Evolutionary conservation across 2,888 invertebrate genomes (phyloP).

Genomic region (Hoplodrina ambigua): DNA sequence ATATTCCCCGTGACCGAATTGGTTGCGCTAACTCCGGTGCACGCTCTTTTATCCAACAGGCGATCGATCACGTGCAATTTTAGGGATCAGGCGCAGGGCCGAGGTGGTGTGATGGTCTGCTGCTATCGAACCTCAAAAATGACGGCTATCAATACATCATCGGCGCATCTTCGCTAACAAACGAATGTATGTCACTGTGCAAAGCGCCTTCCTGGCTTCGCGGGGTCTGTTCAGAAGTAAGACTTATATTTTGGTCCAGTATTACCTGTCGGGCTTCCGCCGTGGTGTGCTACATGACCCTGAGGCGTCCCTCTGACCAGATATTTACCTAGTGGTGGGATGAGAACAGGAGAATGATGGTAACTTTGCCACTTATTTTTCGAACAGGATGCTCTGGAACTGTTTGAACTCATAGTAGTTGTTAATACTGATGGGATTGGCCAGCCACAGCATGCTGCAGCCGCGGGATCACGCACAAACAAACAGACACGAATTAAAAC

Average conservation of each 20-base stretch:
- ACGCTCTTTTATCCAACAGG: too few relatives aligned
- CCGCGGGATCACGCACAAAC: constrained; percentile 26
- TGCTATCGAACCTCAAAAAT: not conserved
- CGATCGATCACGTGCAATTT: not conserved
- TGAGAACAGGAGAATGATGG: constrained; percentile 25
- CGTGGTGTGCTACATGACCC: not conserved
- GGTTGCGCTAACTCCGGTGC: too few relatives aligned
- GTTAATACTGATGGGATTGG: constrained; percentile 74
- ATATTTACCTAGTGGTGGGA: constrained; percentile 38
- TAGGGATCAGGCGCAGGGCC: not conserved
- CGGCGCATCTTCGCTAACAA: not conserved
- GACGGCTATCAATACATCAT: not conserved
- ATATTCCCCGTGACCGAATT: too few relatives aligned
- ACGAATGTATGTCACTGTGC: not conserved
- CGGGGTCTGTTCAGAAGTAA: not conserved
- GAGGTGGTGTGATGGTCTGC: not conserved
- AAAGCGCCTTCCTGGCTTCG: not conserved
- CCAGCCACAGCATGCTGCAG: constrained; percentile 69
- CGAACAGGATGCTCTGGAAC: constrained; percentile 67
- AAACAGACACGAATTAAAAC: constrained; percentile 2
- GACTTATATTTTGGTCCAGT: not conserved
- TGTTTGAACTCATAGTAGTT: constrained; percentile 80
- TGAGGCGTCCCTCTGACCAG: not conserved
- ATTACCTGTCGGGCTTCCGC: not conserved
- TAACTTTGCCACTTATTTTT: constrained; percentile 64